Conservation (phyloP, 2,113 vertebrate species). For the Grammomys surdaster region DNA sequence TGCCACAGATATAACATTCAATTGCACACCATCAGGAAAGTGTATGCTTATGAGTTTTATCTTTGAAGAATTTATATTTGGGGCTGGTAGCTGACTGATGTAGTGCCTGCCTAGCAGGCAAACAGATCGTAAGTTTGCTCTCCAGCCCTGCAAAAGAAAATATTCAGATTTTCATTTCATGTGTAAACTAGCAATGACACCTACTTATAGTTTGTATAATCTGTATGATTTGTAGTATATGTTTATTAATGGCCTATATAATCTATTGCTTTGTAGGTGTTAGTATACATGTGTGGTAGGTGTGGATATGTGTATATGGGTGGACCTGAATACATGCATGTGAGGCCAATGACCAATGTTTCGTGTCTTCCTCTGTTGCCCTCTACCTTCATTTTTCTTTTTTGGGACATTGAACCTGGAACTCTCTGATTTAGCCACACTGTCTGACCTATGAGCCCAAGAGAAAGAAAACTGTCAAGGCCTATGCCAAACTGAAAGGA, state of each 20-base stretch:
- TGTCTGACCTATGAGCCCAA: background rate
- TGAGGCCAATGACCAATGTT: no score
- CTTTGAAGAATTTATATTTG: constrained; percentile 35
- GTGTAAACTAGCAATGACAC: background rate
- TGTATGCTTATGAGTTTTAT: background rate
- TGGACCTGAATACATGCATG: no score
- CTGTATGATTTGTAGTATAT: background rate
- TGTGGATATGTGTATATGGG: background rate
- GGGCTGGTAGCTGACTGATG: background rate
- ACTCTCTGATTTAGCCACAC: background rate
- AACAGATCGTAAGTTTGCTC: no score
- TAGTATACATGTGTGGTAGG: background rate
- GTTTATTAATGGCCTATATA: background rate
- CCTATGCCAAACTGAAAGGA: background rate
- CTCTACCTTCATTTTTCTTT: background rate
- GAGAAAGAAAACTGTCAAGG: background rate
- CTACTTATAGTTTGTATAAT: background rate
- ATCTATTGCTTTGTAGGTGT: background rate
- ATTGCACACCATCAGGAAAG: background rate
- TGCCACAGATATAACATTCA: background rate
- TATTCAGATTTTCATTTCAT: background rate
- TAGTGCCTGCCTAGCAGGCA: background rate
- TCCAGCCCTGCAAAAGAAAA: background rate
- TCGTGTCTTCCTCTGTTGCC: background rate
- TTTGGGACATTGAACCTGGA: background rate